phyloP scores from a whole-genome alignment of 2,888 invertebrate species.

The Eretmocerus hayati region DNA sequence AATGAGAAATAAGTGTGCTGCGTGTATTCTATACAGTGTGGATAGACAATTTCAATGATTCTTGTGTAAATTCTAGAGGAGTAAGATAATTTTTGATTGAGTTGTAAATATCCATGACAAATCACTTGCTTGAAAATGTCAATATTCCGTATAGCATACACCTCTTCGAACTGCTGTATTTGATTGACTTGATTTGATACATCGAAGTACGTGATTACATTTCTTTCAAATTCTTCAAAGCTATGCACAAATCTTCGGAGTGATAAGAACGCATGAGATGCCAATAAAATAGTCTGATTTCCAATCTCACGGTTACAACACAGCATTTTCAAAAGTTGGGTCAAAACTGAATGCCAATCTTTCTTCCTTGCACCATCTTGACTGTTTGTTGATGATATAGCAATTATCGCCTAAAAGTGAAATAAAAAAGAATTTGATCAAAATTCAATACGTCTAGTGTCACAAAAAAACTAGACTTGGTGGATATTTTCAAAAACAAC shows the following conservation, averaged over 20 bases:
- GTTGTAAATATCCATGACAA: conserved; percentile 34
- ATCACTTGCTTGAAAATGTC: conserved; percentile 34
- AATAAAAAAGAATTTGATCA: too few relatives aligned
- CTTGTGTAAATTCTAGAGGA: conserved; percentile 32
- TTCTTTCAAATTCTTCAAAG: conserved; percentile 16
- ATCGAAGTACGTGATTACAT: conserved; percentile 24
- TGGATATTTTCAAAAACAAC: too few relatives aligned
- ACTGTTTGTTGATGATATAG: neutral
- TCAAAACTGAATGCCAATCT: conserved; percentile 21
- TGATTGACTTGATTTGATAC: too few relatives aligned
- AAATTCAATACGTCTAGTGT: too few relatives aligned
- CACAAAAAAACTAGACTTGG: too few relatives aligned
- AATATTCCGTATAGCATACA: conserved; percentile 23
- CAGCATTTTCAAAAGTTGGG: conserved; percentile 2
- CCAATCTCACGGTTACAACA: conserved; percentile 25
- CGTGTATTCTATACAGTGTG: conserved; percentile 51
- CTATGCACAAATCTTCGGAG: conserved; percentile 21
- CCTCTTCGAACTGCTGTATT: conserved; percentile 24
- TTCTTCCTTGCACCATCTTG: conserved; percentile 11
- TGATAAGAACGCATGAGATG: conserved; percentile 33
- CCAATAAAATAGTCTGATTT: conserved; percentile 31
- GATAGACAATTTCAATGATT: conserved; percentile 40
- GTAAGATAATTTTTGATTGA: conserved; percentile 23
- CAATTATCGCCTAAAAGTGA: conserved; percentile 30
- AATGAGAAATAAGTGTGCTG: conserved; percentile 51